Percentiles rank a stretch among this genome's conserved stretches.
These are phyloP conservation scores for Pristionchus exspectatus DNA, from an alignment of 2,888 invertebrate species.

Conservation along the genomic window DNA sequence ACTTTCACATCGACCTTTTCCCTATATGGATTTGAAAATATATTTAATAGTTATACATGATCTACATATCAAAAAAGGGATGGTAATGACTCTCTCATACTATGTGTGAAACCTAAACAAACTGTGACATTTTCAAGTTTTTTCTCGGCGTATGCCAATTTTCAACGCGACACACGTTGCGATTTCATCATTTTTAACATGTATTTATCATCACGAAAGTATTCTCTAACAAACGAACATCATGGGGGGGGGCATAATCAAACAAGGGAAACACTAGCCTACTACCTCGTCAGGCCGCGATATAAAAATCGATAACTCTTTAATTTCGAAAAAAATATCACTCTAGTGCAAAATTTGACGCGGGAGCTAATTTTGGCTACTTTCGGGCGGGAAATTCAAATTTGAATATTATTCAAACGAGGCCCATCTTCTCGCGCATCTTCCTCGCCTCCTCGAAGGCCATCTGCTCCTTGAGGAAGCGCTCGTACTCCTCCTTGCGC, in stretches of 20 bases:
- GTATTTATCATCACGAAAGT: conserved; percentile 14
- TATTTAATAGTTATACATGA: too few relatives aligned
- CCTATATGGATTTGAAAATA: too few relatives aligned
- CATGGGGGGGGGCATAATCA: neutral
- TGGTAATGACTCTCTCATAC: too few relatives aligned
- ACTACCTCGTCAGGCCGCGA: conserved; percentile 22
- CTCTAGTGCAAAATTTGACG: conserved; percentile 39
- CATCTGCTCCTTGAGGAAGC: conserved; percentile 73
- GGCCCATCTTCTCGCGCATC: conserved; percentile 58
- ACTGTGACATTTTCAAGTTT: neutral
- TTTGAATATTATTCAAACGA: conserved; percentile 20
- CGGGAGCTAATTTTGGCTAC: neutral
- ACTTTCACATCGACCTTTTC: too few relatives aligned
- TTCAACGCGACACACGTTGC: neutral
- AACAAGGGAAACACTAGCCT: conserved; percentile 1
- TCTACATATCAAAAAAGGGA: too few relatives aligned
- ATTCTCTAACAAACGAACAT: conserved; percentile 5
- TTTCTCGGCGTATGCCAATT: neutral
- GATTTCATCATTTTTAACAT: neutral
- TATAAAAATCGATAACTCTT: neutral
- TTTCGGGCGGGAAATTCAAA: conserved; percentile 44
- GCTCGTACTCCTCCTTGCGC: conserved; percentile 73
- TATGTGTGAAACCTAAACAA: neutral
- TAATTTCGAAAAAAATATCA: neutral
- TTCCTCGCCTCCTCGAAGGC: conserved; percentile 73